Evolutionary conservation across 2,888 invertebrate genomes (phyloP).

Genomic region (Ametastegia equiseti): DNA sequence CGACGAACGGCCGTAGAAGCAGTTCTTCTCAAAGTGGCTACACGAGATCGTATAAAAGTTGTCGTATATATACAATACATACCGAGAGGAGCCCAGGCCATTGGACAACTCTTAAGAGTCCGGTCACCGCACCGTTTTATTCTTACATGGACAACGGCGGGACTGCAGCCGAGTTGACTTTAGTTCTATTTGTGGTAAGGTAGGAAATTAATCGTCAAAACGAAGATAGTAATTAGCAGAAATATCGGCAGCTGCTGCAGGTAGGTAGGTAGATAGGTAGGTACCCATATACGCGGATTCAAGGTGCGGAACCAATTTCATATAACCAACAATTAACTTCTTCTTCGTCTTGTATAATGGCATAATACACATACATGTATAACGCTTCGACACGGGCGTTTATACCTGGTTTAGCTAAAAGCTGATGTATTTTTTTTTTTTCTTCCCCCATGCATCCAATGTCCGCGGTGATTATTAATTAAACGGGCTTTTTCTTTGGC

Average conservation of each 20-base stretch:
- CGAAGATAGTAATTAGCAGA: conserved; percentile 51
- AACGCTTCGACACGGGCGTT: background rate
- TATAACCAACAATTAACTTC: conserved; percentile 20
- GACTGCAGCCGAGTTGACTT: conserved; percentile 3
- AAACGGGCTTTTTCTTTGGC: conserved; percentile 4
- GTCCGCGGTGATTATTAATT: conserved; percentile 32
- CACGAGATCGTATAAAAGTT: conserved; percentile 30
- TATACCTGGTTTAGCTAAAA: background rate
- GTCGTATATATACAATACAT: too few species aligned
- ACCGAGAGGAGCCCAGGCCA: conserved; percentile 8
- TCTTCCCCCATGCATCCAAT: background rate
- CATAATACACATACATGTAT: background rate
- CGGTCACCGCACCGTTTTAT: conserved; percentile 5
- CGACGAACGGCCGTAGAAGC: conserved; percentile 2
- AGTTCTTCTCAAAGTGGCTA: conserved; percentile 42
- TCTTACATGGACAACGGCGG: conserved; percentile 27
- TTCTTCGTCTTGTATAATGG: background rate
- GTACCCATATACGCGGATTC: background rate
- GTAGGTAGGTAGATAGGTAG: background rate
- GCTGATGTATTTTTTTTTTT: background rate
- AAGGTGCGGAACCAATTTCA: conserved; percentile 20
- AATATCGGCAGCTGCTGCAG: background rate
- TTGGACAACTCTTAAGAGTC: conserved; percentile 19
- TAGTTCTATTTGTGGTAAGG: conserved; percentile 28
- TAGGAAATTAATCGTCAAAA: conserved; percentile 57